Percentiles rank a stretch among this genome's conserved stretches.
Evolutionary conservation across 2,797 vertebrate genomes (phyloP).

Genomic region (Cirrhinus molitorella): DNA sequence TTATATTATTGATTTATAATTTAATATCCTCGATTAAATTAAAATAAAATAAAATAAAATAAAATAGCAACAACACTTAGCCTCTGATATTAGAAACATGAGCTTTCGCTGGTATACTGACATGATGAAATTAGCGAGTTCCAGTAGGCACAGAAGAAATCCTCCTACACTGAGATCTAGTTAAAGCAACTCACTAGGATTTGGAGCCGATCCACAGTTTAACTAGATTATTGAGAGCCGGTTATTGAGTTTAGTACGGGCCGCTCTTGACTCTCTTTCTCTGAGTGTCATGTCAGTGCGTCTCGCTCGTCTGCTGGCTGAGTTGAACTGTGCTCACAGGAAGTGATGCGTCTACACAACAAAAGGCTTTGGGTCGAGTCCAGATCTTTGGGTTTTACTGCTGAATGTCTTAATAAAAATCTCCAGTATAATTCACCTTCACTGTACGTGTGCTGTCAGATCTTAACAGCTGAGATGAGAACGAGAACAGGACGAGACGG

Average conservation of each 20-base stretch:
- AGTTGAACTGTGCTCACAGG: neutral
- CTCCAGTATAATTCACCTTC: slow-evolving; percentile 16
- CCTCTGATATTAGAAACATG: neutral
- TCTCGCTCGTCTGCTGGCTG: neutral
- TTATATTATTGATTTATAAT: too few relatives aligned
- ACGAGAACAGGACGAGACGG: neutral
- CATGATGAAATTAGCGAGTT: neutral
- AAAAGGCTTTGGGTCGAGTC: neutral
- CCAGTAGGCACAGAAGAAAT: neutral
- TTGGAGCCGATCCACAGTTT: slow-evolving; percentile 2
- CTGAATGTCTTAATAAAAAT: slow-evolving; percentile 16
- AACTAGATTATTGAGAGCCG: neutral
- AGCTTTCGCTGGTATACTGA: neutral
- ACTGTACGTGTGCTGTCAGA: slow-evolving; percentile 3
- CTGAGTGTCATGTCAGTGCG: neutral
- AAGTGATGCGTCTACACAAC: neutral
- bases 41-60: too few relatives aligned
- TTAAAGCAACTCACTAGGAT: neutral
- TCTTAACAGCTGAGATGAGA: neutral
- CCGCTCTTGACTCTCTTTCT: neutral
- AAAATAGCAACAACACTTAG: neutral
- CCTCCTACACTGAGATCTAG: slow-evolving; percentile 1
- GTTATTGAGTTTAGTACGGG: slow-evolving; percentile 4
- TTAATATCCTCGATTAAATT: too few relatives aligned
- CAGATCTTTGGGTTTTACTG: slow-evolving; percentile 7